Conservation (phyloP, 2,113 vertebrate species). For the Neolamprologus sp. region DNA sequence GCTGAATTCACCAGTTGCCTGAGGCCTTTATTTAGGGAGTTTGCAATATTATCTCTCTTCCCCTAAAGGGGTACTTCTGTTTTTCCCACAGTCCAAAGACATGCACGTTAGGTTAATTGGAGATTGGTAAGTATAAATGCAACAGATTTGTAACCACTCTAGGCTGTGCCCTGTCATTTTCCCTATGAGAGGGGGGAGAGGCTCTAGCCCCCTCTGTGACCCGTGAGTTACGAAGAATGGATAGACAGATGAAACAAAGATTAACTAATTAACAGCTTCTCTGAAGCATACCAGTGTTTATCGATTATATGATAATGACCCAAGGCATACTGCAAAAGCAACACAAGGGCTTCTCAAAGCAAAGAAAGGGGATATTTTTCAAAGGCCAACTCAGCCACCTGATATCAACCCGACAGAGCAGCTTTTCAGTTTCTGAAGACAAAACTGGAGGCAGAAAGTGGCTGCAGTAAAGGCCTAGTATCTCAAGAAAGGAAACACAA, state of each 20-base stretch:
- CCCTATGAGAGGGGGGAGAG: not conserved
- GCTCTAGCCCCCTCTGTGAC: not conserved
- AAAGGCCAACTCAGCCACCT: not conserved
- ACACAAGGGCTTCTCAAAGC: not conserved
- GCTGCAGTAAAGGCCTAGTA: not conserved
- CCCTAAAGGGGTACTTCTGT: not conserved
- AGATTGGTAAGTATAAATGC: not conserved
- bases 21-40: not conserved
- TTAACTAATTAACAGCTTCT: not conserved
- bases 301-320: not conserved
- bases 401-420: not conserved
- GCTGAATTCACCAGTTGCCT: not conserved
- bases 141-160: not conserved
- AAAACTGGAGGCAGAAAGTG: not conserved
- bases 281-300: not conserved
- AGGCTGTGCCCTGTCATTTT: rapidly evolving
- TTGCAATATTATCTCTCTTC: not conserved
- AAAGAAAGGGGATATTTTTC: not conserved
- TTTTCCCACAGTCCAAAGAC: not conserved
- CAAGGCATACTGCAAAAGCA: not conserved
- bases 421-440: not conserved
- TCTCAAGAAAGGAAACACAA: not conserved
- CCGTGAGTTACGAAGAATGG: rapidly evolving
- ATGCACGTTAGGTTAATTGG: not conserved
- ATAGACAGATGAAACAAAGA: rapidly evolving